Percentiles rank a stretch among this genome's conserved stretches.
Conservation (phyloP, 2,888 invertebrate genomes). For the Melitaea athalia region DNA sequence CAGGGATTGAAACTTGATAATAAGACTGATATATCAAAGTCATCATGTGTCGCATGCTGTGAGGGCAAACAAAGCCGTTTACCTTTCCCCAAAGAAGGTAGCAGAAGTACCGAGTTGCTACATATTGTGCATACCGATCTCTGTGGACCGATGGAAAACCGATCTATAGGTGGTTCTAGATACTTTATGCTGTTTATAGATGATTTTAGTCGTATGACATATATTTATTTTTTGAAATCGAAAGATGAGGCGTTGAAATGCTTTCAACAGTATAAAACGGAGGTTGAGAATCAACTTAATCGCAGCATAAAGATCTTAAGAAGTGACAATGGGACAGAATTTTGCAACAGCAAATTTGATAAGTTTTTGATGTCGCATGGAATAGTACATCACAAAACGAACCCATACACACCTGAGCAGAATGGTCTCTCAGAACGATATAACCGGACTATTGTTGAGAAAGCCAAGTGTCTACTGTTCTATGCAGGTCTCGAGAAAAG, state of each 20-base stretch:
- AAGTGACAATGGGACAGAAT: too few relatives aligned
- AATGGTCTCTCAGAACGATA: slow-evolving; percentile 40
- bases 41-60: slow-evolving; percentile 1
- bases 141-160: slow-evolving; percentile 9
- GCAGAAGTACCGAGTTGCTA: slow-evolving; percentile 32
- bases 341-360: neutral
- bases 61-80: neutral
- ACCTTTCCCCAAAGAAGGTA: slow-evolving; percentile 9
- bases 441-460: slow-evolving; percentile 38
- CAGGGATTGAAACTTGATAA: too few relatives aligned
- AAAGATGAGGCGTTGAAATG: slow-evolving; percentile 16
- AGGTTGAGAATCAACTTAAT: slow-evolving; percentile 26
- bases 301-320: neutral
- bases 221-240: slow-evolving; percentile 20
- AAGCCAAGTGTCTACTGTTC: slow-evolving; percentile 37
- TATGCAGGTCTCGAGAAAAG: slow-evolving; percentile 13
- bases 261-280: slow-evolving; percentile 21
- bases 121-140: slow-evolving; percentile 24
- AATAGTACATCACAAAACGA: neutral
- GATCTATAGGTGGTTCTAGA: slow-evolving; percentile 22
- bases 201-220: slow-evolving; percentile 20
- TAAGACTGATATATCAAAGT: neutral
- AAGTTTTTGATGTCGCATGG: slow-evolving; percentile 22
- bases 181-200: slow-evolving; percentile 31
- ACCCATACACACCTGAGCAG: slow-evolving; percentile 33